Percentiles rank a stretch among this genome's conserved stretches.
These are phyloP conservation scores for Hiodon tergisus DNA, from an alignment of 2,113 vertebrate species.

Conservation along the genomic window DNA sequence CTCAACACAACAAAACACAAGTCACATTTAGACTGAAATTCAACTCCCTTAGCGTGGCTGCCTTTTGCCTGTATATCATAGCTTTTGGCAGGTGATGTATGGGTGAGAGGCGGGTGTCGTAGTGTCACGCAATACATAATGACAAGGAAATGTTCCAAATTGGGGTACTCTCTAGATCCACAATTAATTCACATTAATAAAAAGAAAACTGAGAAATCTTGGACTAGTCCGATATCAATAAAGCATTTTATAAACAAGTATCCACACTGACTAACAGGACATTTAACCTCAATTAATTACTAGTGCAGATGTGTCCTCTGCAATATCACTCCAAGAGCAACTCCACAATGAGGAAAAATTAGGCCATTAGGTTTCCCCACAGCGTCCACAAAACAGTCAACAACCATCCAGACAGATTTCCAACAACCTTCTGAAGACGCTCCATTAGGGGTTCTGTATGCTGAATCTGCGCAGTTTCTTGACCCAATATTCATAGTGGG, in stretches of 20 bases:
- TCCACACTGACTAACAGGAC: too few species aligned
- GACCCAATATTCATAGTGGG: background rate
- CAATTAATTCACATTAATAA: too few species aligned
- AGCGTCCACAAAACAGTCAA: background rate
- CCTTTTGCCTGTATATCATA: background rate
- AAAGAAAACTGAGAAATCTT: too few species aligned
- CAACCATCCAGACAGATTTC: background rate
- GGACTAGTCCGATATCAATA: too few species aligned
- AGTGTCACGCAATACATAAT: too few species aligned
- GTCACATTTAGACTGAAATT: constrained; percentile 55
- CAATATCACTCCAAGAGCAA: background rate
- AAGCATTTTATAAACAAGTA: too few species aligned
- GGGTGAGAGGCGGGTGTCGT: too few species aligned
- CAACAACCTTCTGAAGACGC: background rate
- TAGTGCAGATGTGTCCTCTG: too few species aligned
- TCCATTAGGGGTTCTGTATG: background rate
- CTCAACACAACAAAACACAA: background rate
- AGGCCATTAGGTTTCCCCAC: background rate
- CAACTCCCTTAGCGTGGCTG: constrained; percentile 32
- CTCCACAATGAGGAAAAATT: background rate
- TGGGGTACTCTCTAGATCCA: too few species aligned
- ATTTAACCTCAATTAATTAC: too few species aligned
- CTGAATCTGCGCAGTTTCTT: background rate
- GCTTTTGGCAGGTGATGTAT: background rate
- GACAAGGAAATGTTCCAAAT: too few species aligned